Conservation (phyloP, 2,113 vertebrate species). For the Pollimyrus isidori region DNA sequence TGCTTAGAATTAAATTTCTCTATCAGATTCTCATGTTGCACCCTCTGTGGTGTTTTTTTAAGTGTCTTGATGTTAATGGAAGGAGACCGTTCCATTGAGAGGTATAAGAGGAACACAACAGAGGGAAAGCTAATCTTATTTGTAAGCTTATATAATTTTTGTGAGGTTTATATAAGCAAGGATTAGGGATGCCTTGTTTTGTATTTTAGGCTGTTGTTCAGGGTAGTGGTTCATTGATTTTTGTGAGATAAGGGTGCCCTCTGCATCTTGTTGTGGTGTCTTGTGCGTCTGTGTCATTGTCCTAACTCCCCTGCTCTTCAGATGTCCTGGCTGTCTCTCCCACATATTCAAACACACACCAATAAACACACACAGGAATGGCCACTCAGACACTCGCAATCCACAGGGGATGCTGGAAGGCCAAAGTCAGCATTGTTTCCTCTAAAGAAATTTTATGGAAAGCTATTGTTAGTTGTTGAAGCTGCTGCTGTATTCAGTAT, state of each 20-base stretch:
- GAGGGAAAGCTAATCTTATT: constrained; percentile 31
- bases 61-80: constrained; percentile 7
- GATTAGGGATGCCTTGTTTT: constrained; percentile 36
- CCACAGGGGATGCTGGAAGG: neutral
- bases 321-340: neutral
- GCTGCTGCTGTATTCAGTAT: neutral
- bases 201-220: constrained; percentile 23
- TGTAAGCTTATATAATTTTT: constrained; percentile 37
- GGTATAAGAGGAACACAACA: neutral
- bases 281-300: neutral
- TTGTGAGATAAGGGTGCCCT: neutral
- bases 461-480: neutral
- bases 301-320: neutral
- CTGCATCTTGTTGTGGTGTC: neutral
- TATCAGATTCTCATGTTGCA: neutral
- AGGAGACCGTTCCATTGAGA: constrained; percentile 24
- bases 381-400: neutral
- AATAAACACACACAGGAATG: neutral
- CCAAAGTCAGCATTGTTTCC: neutral
- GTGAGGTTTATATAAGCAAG: constrained; percentile 13
- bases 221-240: constrained; percentile 19
- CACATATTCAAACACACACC: neutral
- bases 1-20: neutral
- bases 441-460: neutral
- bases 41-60: neutral